phyloP scores from a whole-genome alignment of 2,797 vertebrate genomes.

The Muraenolepis orangiensis region DNA sequence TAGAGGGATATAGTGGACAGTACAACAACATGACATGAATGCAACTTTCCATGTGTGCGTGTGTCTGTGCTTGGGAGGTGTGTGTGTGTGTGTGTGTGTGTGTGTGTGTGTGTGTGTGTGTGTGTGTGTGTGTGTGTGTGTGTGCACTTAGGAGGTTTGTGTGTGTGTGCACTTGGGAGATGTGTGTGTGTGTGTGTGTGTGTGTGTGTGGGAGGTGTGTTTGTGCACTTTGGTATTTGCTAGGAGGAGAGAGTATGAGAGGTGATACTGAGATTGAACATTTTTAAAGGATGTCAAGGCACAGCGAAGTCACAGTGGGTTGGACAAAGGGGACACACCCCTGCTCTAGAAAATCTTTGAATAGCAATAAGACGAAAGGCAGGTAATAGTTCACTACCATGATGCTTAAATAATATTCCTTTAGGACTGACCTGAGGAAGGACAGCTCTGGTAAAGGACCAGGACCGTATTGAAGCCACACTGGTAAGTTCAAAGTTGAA shows the following conservation, averaged over 20 bases:
- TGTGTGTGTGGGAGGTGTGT: background rate
- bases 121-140: background rate
- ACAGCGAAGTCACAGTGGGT: conserved; percentile 26
- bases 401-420: conserved; percentile 21
- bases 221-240: no score
- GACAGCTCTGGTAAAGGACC: background rate
- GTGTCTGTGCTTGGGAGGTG: no score
- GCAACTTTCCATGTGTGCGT: no score
- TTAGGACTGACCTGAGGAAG: background rate
- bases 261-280: no score
- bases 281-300: background rate
- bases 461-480: background rate
- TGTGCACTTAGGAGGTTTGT: background rate
- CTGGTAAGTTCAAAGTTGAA: background rate
- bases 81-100: no score
- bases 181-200: no score
- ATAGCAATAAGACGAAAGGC: conserved; percentile 21
- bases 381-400: conserved; percentile 29
- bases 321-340: conserved; percentile 45
- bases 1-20: no score
- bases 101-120: background rate
- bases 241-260: no score
- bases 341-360: conserved; percentile 31
- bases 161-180: no score
- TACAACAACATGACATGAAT: no score